A percentile compares a stretch with the other conserved stretches of the same genome.
phyloP scores from a whole-genome alignment of 2,797 vertebrate genomes.

The Hybognathus amarus region DNA sequence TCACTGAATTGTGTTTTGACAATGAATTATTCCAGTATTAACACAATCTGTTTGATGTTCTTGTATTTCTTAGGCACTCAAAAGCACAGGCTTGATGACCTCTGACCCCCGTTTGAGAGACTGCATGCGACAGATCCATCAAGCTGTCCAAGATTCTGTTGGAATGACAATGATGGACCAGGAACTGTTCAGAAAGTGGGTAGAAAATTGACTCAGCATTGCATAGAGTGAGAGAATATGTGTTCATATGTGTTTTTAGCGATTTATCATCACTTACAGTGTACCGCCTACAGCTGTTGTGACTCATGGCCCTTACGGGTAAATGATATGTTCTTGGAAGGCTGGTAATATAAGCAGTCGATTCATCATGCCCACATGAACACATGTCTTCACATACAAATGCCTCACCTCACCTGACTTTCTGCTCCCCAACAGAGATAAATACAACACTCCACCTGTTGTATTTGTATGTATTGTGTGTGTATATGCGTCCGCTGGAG shows the following conservation, averaged over 20 bases:
- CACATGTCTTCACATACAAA: background rate
- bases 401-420: background rate
- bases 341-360: slow-evolving; percentile 8
- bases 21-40: background rate
- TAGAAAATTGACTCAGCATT: background rate
- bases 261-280: background rate
- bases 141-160: slow-evolving; percentile 73
- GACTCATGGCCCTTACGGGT: background rate
- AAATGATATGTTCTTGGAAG: slow-evolving; percentile 23
- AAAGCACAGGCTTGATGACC: slow-evolving; percentile 84
- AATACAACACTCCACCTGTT: slow-evolving; percentile 27
- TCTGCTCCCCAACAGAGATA: background rate
- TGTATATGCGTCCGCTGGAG: background rate
- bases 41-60: background rate
- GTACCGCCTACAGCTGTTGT: slow-evolving; percentile 11
- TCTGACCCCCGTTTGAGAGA: slow-evolving; percentile 88
- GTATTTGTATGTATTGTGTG: background rate
- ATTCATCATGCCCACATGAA: background rate
- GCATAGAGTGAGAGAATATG: background rate
- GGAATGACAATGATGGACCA: slow-evolving; percentile 84
- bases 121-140: slow-evolving; percentile 82
- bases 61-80: slow-evolving; percentile 77
- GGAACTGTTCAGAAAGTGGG: slow-evolving; percentile 86
- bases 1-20: background rate
- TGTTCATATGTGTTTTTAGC: background rate